Base-by-base conservation (phyloP, 2,888 invertebrate species). In the Pseudococcus longispinus region DNA sequence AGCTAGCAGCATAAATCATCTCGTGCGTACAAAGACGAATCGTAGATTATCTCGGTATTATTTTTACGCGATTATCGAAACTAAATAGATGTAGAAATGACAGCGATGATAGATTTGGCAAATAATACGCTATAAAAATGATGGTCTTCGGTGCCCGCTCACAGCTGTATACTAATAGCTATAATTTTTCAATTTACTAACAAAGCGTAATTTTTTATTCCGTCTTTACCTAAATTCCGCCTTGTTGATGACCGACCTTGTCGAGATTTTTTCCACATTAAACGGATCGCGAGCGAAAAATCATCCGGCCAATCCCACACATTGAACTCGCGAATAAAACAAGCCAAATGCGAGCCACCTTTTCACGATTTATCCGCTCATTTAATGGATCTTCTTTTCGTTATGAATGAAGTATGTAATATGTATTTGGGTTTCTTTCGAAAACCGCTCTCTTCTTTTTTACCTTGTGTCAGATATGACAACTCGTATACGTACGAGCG, bases 241-340 rank as follows among this genome's bases (percentile, higher is more conserved):
- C 23, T 60, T 23, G 23, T 23, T 60, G 60, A 60, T 60, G 60
- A 60, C 23, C 60, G 60, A 60, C 60, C 60, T 60, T 60, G 60
- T 60, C 23, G 60, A 60, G 23, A 60, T 60, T 60, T 60, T 60
- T 23, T 60, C 2, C 60, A 15, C 23, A 60, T 60, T 23, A 23
- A 60, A 20, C 23, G 5, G 60, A 60, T 20, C 23, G 8, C 60
- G 60, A 60, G 15, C 20, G 13, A 60, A 60, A 60, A 60, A 60
- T 60, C 20, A 60, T 60, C 60, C 60, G 37, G 60, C 60, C 60
- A 23, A 60, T 60, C 60, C 60, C 60, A 60, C 60, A 60, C 60
- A n/a, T n/a, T 3, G 20, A 11, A n/a, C n/a, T n/a, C n/a, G n/a
- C n/a, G n/a, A n/a, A n/a, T n/a, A n/a, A n/a, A n/a, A n/a, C n/a